A percentile compares a stretch with the other conserved stretches of the same genome.
Conservation (phyloP, 2,888 invertebrate genomes). For the Eilema sororculum region DNA sequence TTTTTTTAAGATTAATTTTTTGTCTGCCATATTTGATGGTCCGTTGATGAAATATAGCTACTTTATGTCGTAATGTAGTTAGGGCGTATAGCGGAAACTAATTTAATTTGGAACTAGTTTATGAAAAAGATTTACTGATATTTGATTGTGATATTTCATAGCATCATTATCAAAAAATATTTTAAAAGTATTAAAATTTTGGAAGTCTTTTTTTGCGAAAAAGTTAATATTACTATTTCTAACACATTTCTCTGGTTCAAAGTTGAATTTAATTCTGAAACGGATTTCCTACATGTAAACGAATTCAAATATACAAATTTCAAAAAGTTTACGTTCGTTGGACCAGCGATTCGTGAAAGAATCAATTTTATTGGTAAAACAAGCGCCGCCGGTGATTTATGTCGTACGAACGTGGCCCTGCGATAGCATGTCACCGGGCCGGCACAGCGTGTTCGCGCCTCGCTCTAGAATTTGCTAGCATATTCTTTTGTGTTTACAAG, state of each 20-base stretch:
- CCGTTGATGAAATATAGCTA: slow-evolving; percentile 64
- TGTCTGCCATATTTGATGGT: slow-evolving; percentile 63
- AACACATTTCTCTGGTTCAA: background rate
- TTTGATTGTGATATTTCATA: slow-evolving; percentile 25
- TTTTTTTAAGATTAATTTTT: slow-evolving; percentile 56
- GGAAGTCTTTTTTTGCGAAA: background rate
- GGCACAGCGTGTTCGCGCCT: slow-evolving; percentile 72
- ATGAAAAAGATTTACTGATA: slow-evolving; percentile 34
- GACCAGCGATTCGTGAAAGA: slow-evolving; percentile 73
- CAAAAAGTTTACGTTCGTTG: slow-evolving; percentile 59
- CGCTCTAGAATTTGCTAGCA: slow-evolving; percentile 80
- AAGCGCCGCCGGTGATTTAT: slow-evolving; percentile 82
- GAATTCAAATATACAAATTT: slow-evolving; percentile 49
- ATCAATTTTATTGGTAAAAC: slow-evolving; percentile 86
- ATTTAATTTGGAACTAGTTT: slow-evolving; percentile 43
- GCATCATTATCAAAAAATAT: slow-evolving; percentile 8
- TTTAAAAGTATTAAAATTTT: background rate
- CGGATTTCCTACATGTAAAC: background rate
- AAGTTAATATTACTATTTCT: background rate
- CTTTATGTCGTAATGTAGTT: slow-evolving; percentile 40
- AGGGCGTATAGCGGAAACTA: slow-evolving; percentile 30
- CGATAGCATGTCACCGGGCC: slow-evolving; percentile 80
- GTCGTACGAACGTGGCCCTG: slow-evolving; percentile 75
- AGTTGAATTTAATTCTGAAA: slow-evolving; percentile 31
- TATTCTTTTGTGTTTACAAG: slow-evolving; percentile 78